A percentile compares a stretch with the other conserved stretches of the same genome.
Conservation (phyloP, 1,140 invertebrate genomes). For the Sitodiplosis mosellana region DNA sequence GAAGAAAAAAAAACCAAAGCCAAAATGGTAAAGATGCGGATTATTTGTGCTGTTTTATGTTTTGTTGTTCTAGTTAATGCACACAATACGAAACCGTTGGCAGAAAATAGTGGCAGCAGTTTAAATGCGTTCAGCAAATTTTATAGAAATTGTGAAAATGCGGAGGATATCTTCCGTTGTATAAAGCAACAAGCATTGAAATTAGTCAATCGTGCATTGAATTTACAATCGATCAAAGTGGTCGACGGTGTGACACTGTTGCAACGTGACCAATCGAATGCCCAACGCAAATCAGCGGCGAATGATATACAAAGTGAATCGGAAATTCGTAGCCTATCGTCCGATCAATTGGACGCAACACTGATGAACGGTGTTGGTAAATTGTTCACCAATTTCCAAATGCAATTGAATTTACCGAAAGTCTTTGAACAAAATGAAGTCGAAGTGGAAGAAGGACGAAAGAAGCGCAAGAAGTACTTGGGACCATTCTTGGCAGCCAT, state of each 20-base stretch:
- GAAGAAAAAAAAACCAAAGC: not conserved
- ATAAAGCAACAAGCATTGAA: conserved; percentile 44
- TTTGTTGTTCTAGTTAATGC: not conserved
- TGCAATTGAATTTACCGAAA: conserved; percentile 34
- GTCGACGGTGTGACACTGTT: conserved; percentile 38
- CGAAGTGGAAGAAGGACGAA: conserved; percentile 33
- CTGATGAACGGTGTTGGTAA: conserved; percentile 33
- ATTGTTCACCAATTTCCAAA: conserved; percentile 37
- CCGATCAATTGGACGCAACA: conserved; percentile 31
- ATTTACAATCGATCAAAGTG: conserved; percentile 37
- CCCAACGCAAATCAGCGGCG: conserved; percentile 25
- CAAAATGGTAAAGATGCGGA: not conserved
- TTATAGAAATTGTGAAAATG: conserved; percentile 37
- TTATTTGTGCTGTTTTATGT: not conserved
- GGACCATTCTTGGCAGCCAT: conserved; percentile 38
- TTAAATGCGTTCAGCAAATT: conserved; percentile 28
- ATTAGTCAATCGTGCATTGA: conserved; percentile 38
- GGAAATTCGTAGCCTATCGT: conserved; percentile 28
- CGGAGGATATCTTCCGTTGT: conserved; percentile 40
- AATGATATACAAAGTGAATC: conserved; percentile 30
- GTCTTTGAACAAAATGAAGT: conserved; percentile 18
- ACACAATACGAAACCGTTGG: not conserved
- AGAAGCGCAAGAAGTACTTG: conserved; percentile 34
- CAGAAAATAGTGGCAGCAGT: conserved; percentile 6
- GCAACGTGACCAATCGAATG: conserved; percentile 18